These are phyloP conservation scores for Planiliza haematocheilus DNA, from an alignment of 2,113 vertebrate genomes.

Conservation along the genomic window DNA sequence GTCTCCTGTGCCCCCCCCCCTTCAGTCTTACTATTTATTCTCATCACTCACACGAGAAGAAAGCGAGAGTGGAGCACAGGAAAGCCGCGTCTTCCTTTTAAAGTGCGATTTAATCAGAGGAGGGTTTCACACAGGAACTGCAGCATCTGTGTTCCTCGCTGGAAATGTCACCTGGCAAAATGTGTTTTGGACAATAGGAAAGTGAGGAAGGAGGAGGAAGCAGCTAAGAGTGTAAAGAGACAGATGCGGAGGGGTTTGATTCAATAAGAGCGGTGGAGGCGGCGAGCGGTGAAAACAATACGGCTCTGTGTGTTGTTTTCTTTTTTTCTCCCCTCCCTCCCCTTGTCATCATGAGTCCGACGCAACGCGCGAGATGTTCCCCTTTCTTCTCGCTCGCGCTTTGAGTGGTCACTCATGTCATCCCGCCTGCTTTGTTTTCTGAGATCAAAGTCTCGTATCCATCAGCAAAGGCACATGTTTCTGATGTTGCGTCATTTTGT, in stretches of 20 bases:
- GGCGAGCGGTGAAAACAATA: conserved; percentile 30
- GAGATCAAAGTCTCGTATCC: conserved; percentile 39
- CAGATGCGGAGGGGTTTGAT: conserved; percentile 13
- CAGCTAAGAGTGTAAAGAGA: conserved; percentile 12
- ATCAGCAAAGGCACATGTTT: conserved; percentile 19
- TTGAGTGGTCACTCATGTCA: conserved; percentile 29
- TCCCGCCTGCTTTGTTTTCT: conserved; percentile 35
- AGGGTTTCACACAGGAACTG: conserved; percentile 36
- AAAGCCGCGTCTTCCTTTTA: conserved; percentile 29
- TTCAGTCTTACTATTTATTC: conserved; percentile 41
- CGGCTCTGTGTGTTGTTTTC: conserved; percentile 14
- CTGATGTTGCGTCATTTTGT: conserved; percentile 32
- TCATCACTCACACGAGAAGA: conserved; percentile 47
- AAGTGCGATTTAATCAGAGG: conserved; percentile 33
- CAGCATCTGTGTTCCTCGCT: conserved; percentile 14
- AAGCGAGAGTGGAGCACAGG: not conserved
- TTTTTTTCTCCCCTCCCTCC: no score
- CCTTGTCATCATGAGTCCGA: conserved; percentile 15
- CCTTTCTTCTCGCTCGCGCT: conserved; percentile 21
- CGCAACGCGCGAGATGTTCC: conserved; percentile 20
- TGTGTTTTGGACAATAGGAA: conserved; percentile 9
- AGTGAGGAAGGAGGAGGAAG: not conserved
- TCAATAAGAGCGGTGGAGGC: conserved; percentile 18
- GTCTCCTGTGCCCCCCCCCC: conserved; percentile 24
- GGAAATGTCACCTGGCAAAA: conserved; percentile 46